Evolutionary conservation across 1,140 invertebrate genomes (phyloP), one percentile per base, ranked within the genome.

Genomic region (Plodia interpunctella): DNA sequence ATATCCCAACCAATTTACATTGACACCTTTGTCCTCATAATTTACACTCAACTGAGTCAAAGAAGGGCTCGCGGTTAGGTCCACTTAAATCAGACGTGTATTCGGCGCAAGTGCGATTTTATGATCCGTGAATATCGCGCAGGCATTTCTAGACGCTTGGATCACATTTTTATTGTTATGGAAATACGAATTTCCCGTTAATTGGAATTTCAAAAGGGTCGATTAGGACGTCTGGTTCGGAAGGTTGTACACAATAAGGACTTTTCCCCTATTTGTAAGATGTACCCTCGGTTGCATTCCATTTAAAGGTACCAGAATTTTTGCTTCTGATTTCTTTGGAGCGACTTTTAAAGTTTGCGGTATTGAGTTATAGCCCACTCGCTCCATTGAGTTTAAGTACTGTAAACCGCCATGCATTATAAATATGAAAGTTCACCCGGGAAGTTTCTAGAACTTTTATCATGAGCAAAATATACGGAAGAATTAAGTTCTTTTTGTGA

Each of bases 81-180:
- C 85, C 74, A 79, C 68, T 76, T 87, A 88, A 72, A 75, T 78
- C 70, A 80, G 80, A 57, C 74, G 68, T 70, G 67, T 61, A 70
- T 68, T 79, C 79, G 76, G 68, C 73, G 66, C 78, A 72, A 79
- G 75, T 80, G 72, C 73, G 75, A 82, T 83, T 89, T 89, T 89
- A 89, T 89, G 87, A 87, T 83, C 87, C 87, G 83, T 87, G 84
- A 89, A 89, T 87, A 89, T 87, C 87, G 82, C 83, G 63, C 71
- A 80, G 81, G 82, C 87, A 87, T 89, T 89, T 87, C 87, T 87
- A 84, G 84, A 87, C 87, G 83, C 84, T 87, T 72, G 82, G 81
- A 87, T 83, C 81, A 80, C 80, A 83, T 87, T 89, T 87, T 89
- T 89, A 89, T 89, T 89, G 87, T 89, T 84, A 89, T 89, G 87